Evolutionary conservation across 92 coral and sea anemone genomes (phyloP).

Genomic region (Porites divaricata): DNA sequence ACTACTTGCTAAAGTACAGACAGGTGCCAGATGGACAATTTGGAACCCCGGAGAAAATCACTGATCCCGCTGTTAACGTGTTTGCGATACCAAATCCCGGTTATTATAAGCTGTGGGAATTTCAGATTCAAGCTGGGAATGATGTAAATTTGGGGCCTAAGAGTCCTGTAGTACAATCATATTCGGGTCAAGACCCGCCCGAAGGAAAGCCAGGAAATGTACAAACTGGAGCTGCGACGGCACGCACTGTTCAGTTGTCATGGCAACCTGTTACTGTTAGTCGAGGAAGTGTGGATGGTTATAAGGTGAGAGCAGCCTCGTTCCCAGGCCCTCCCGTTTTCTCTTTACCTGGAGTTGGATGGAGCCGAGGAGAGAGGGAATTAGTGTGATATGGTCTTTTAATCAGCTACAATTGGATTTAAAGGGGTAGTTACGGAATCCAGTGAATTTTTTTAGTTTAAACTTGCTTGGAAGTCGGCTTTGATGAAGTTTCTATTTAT

Average conservation of each 20-base stretch:
- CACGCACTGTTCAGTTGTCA: slow-evolving; percentile 53
- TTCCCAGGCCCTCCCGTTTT: neutral
- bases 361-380: no score
- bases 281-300: slow-evolving; percentile 72
- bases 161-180: slow-evolving; percentile 47
- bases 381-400: no score
- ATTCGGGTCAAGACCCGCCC: slow-evolving; percentile 81
- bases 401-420: no score
- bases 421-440: no score
- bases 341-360: neutral
- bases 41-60: neutral
- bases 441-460: no score
- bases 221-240: slow-evolving; percentile 35
- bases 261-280: slow-evolving; percentile 69
- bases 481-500: no score
- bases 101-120: slow-evolving; percentile 69
- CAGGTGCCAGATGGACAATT: neutral
- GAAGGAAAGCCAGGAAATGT: slow-evolving; percentile 51
- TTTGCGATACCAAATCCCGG: slow-evolving; percentile 67
- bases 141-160: slow-evolving; percentile 53
- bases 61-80: slow-evolving; percentile 15
- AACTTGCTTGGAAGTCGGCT: no score
- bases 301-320: slow-evolving; percentile 59
- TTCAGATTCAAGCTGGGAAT: slow-evolving; percentile 70
- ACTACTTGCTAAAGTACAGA: slow-evolving; percentile 50